phyloP scores from a whole-genome alignment of 2,797 vertebrate genomes.

The Rallus crepitans region DNA sequence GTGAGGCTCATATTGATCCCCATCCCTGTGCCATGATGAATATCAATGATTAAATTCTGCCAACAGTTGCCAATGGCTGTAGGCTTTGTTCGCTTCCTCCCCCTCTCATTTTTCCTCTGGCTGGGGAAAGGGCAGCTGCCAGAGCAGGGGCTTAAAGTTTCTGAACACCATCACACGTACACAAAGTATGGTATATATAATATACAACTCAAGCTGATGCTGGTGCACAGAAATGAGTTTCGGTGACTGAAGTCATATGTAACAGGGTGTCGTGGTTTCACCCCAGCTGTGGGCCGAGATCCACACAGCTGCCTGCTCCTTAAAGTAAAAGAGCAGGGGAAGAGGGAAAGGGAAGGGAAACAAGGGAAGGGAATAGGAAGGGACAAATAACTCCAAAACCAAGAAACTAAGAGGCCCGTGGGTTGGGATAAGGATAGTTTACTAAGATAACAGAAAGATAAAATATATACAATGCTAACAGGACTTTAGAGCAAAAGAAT shows the following conservation, averaged over 20 bases:
- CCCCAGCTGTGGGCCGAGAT: too few species aligned
- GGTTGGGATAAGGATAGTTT: too few species aligned
- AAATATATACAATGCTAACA: too few species aligned
- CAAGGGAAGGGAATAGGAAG: too few species aligned
- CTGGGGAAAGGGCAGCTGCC: background rate
- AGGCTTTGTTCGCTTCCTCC: background rate
- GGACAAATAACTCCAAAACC: too few species aligned
- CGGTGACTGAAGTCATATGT: background rate
- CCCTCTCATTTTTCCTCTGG: background rate
- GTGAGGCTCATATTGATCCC: background rate
- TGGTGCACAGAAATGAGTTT: background rate
- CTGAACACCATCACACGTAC: background rate
- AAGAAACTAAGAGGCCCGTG: too few species aligned
- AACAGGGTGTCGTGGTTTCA: too few species aligned
- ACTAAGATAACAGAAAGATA: too few species aligned
- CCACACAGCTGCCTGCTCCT: too few species aligned
- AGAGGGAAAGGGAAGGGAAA: too few species aligned
- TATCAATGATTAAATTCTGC: background rate
- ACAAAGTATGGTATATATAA: background rate
- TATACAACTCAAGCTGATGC: background rate
- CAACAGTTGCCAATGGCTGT: background rate
- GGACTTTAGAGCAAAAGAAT: too few species aligned
- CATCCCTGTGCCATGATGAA: background rate
- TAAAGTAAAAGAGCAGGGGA: too few species aligned
- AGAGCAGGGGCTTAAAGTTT: background rate